Evolutionary conservation across 2,797 vertebrate genomes (phyloP).

Genomic region (Hyperoplus immaculatus): DNA sequence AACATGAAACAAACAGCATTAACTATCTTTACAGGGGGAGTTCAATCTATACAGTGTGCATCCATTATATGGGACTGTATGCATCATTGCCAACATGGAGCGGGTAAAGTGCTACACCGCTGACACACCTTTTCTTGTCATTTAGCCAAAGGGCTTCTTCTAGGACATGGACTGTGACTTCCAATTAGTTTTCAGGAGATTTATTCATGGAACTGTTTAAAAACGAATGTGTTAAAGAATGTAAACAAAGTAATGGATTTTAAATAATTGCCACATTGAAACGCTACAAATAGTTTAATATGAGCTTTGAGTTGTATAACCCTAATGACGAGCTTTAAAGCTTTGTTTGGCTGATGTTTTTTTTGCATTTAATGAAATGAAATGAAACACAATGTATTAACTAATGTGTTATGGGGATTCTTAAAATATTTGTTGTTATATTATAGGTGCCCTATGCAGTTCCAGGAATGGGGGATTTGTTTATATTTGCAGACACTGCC

Average conservation of each 20-base stretch:
- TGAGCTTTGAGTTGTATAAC: conserved; percentile 53
- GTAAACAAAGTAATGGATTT: conserved; percentile 68
- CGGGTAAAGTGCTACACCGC: conserved; percentile 43
- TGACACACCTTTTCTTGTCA: conserved; percentile 71
- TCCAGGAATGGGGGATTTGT: no score
- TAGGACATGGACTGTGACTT: conserved; percentile 72
- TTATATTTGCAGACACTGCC: background rate
- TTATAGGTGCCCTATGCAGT: background rate
- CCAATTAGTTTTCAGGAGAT: conserved; percentile 79
- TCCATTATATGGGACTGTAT: conserved; percentile 51
- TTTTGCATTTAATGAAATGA: conserved; percentile 35
- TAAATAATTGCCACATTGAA: conserved; percentile 56
- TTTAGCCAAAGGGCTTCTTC: conserved; percentile 66
- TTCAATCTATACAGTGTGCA: conserved; percentile 42
- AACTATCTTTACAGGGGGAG: conserved; percentile 30
- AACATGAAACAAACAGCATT: conserved; percentile 40
- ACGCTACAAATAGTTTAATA: conserved; percentile 41
- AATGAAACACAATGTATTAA: conserved; percentile 20
- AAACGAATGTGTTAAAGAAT: conserved; percentile 66
- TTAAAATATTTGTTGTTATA: background rate
- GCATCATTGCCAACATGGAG: conserved; percentile 56
- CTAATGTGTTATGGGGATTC: background rate
- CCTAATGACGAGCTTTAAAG: conserved; percentile 31
- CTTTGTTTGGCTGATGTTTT: conserved; percentile 48
- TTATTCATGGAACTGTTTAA: conserved; percentile 72